Conservation (phyloP, 2,888 invertebrate genomes). For the Calameuta filiformis region DNA sequence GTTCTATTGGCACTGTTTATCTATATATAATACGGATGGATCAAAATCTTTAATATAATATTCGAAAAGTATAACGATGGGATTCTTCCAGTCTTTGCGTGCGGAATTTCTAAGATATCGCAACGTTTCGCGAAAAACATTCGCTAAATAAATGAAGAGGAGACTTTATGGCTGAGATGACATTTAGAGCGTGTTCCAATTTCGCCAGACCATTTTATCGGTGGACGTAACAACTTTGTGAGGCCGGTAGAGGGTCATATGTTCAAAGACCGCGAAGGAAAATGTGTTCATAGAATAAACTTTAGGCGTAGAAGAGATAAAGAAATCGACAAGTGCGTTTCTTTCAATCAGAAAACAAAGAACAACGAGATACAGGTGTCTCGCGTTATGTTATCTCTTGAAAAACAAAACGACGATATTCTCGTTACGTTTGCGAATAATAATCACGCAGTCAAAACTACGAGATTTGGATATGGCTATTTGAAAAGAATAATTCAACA, state of each 20-base stretch:
- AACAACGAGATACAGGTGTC: background rate
- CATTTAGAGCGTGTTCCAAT: constrained; percentile 44
- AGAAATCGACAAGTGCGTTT: background rate
- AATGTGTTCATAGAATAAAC: background rate
- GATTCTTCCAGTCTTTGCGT: background rate
- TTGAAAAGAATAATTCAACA: background rate
- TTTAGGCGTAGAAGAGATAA: background rate
- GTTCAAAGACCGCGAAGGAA: background rate
- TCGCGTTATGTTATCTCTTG: background rate
- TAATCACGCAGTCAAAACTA: background rate
- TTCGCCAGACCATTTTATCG: constrained; percentile 20
- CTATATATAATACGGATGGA: background rate
- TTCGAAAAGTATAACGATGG: background rate
- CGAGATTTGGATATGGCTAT: background rate
- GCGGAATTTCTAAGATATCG: background rate
- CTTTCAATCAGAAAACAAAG: background rate
- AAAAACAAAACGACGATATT: background rate
- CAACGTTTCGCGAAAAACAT: background rate
- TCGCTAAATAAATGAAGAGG: background rate
- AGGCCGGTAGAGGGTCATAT: background rate
- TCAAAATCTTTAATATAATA: background rate
- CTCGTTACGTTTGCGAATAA: background rate
- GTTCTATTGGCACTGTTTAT: background rate
- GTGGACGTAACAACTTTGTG: background rate
- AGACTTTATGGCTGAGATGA: constrained; percentile 36